Evolutionary conservation across 2,797 vertebrate species (phyloP).

Genomic region (Lateolabrax maculatus): DNA sequence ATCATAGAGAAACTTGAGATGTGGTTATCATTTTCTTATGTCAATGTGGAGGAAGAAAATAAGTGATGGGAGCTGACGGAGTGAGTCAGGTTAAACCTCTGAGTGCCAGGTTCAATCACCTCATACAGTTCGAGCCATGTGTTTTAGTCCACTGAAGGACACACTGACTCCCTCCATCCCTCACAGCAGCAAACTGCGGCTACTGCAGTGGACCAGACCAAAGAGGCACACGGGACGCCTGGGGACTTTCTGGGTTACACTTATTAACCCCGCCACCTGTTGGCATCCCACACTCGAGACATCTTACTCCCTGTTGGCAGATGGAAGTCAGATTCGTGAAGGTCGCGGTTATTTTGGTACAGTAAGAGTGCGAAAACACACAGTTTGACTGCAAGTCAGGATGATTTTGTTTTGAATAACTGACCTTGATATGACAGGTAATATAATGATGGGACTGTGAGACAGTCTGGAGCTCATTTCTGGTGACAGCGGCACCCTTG

Average conservation of each 20-base stretch:
- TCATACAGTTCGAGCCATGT: constrained; percentile 50
- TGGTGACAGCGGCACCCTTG: constrained; percentile 36
- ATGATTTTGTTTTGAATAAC: neutral
- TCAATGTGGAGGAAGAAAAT: constrained; percentile 13
- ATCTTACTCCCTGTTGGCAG: constrained; percentile 3
- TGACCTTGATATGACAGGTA: constrained; percentile 37
- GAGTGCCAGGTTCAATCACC: constrained; percentile 30
- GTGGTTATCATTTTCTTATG: neutral
- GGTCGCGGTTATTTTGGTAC: neutral
- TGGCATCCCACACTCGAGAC: constrained; percentile 1
- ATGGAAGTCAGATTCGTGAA: constrained; percentile 6
- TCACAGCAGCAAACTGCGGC: constrained; percentile 30
- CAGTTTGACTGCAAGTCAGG: neutral
- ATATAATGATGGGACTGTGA: constrained; percentile 29
- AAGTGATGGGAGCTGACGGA: constrained; percentile 17
- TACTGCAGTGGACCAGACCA: constrained; percentile 8
- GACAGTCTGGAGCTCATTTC: constrained; percentile 21
- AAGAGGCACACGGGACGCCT: neutral
- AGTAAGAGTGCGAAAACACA: neutral
- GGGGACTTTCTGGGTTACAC: constrained; percentile 11
- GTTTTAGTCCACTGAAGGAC: constrained; percentile 54
- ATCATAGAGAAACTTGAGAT: neutral
- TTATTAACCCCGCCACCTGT: constrained; percentile 43
- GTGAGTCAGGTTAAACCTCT: constrained; percentile 32
- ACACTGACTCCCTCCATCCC: constrained; percentile 14